Conservation (phyloP, 2,113 vertebrate genomes). For the Thamnophis sirtalis region DNA sequence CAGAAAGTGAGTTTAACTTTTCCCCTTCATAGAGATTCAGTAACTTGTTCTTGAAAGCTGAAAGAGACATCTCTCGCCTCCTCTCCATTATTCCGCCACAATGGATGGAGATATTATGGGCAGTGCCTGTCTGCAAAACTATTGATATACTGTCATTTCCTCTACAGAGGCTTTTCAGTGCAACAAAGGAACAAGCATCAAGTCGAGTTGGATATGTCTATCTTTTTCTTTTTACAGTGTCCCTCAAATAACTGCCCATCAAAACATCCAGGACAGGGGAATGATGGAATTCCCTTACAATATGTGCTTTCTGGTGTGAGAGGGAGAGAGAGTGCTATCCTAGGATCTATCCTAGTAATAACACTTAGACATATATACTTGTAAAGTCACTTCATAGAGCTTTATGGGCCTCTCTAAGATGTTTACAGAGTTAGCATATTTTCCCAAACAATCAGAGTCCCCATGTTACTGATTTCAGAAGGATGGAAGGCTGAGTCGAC, state of each 20-base stretch:
- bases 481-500: neutral
- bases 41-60: neutral
- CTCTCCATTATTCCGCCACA: neutral
- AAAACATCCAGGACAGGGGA: neutral
- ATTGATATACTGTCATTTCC: neutral
- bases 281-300: neutral
- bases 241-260: neutral
- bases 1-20: neutral
- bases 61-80: neutral
- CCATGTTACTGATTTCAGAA: neutral
- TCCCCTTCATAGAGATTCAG: neutral
- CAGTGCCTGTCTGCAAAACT: neutral
- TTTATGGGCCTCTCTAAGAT: neutral
- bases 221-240: neutral
- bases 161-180: neutral
- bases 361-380: no score
- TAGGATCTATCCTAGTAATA: neutral
- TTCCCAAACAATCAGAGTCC: neutral
- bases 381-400: neutral
- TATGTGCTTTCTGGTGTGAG: neutral
- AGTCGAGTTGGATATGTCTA: neutral
- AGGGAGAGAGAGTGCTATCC: neutral
- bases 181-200: neutral
- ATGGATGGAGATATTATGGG: neutral
- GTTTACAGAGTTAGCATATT: neutral